Percentiles rank a stretch among this genome's conserved stretches.
Evolutionary conservation across 2,888 invertebrate genomes (phyloP).

Genomic region (Automeris io): DNA sequence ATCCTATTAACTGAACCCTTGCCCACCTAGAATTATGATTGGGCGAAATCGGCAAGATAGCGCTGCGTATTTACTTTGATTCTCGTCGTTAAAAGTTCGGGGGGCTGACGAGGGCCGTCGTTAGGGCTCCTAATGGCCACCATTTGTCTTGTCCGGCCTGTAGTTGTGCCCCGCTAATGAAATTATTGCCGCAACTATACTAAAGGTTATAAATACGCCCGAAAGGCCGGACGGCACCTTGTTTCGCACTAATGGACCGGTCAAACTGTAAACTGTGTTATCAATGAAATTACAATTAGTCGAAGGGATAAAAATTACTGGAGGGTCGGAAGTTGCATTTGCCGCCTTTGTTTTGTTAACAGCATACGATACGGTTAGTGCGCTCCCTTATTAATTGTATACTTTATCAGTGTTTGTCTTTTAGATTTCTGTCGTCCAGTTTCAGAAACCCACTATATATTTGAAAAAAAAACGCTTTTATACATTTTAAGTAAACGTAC

Average conservation of each 20-base stretch:
- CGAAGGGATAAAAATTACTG: slow-evolving; percentile 60
- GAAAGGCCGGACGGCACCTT: slow-evolving; percentile 72
- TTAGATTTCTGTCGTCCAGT: too few relatives aligned
- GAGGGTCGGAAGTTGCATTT: slow-evolving; percentile 63
- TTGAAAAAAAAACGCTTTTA: too few relatives aligned
- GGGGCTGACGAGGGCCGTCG: slow-evolving; percentile 71
- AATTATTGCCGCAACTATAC: slow-evolving; percentile 78
- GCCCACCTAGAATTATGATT: slow-evolving; percentile 61
- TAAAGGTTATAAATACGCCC: slow-evolving; percentile 74
- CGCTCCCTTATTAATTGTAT: neutral
- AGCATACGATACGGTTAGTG: slow-evolving; percentile 6
- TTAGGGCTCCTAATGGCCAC: slow-evolving; percentile 74
- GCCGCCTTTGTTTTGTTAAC: slow-evolving; percentile 41
- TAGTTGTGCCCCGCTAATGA: slow-evolving; percentile 76
- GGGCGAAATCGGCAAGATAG: slow-evolving; percentile 73
- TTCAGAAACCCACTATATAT: too few relatives aligned
- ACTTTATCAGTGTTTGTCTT: too few relatives aligned
- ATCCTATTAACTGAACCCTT: slow-evolving; percentile 61
- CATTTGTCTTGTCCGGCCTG: slow-evolving; percentile 77
- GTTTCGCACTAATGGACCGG: slow-evolving; percentile 75
- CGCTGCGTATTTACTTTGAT: slow-evolving; percentile 75
- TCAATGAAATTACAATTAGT: slow-evolving; percentile 78
- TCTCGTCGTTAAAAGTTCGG: slow-evolving; percentile 76
- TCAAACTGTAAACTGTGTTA: slow-evolving; percentile 77
- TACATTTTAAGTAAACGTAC: too few relatives aligned